Percentiles rank a stretch among this genome's conserved stretches.
Conservation (phyloP, 1,140 invertebrate genomes). For the Hycleus cichorii region DNA sequence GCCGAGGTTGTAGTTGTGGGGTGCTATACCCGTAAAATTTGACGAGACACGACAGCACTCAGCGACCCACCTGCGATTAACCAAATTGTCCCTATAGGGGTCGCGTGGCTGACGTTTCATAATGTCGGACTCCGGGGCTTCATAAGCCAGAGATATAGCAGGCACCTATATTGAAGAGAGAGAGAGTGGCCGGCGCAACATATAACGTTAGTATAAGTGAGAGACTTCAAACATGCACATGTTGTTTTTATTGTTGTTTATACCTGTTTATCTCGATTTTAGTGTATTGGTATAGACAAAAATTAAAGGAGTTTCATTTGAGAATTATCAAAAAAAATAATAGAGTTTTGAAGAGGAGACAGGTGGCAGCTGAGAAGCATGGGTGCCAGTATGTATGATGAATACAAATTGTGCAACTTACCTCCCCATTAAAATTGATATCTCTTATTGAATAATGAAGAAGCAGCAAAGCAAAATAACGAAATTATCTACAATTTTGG, state of each 20-base stretch:
- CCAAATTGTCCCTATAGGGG: conserved; percentile 89
- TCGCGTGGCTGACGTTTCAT: conserved; percentile 94
- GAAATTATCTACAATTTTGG: neutral
- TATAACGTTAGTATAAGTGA: conserved; percentile 45
- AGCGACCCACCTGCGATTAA: conserved; percentile 76
- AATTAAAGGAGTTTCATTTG: no score
- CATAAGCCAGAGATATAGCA: conserved; percentile 94
- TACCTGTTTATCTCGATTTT: conserved; percentile 22
- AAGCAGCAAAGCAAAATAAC: conserved; percentile 12
- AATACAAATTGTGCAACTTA: conserved; percentile 3
- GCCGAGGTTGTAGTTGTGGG: conserved; percentile 36
- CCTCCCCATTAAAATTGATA: neutral
- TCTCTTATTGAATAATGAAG: neutral
- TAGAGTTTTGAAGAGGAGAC: conserved; percentile 6
- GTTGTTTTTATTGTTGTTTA: conserved; percentile 4
- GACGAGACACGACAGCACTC: conserved; percentile 26
- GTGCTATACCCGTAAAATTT: conserved; percentile 17
- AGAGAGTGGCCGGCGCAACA: conserved; percentile 37
- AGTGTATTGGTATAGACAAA: conserved; percentile 22
- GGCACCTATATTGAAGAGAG: conserved; percentile 61
- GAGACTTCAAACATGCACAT: conserved; percentile 35
- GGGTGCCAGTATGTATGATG: conserved; percentile 18
- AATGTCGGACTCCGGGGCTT: conserved; percentile 93
- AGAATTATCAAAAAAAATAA: neutral
- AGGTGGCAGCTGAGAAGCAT: conserved; percentile 4